Conservation (phyloP, 92 coral and sea anemone genomes). For the Actinostola sp. region DNA sequence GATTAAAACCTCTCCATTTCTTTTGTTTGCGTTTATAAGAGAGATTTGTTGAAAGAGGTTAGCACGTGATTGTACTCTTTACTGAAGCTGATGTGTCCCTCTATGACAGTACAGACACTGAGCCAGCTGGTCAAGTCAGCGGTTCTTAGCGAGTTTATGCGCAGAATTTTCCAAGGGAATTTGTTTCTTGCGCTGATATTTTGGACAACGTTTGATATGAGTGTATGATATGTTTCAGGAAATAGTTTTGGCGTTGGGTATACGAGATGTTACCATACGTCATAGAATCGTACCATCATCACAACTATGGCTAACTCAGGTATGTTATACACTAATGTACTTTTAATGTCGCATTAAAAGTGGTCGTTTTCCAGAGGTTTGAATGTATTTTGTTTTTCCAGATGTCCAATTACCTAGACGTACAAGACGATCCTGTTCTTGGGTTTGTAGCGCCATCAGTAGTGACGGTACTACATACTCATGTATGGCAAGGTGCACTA, state of each 20-base stretch:
- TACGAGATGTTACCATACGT: constrained; percentile 84
- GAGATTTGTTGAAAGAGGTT: too few relatives aligned
- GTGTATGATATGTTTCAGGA: constrained; percentile 61
- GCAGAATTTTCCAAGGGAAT: too few relatives aligned
- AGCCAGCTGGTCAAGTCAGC: too few relatives aligned
- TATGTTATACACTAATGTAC: too few relatives aligned
- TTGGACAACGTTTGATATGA: neutral
- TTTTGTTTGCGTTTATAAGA: too few relatives aligned
- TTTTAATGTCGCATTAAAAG: too few relatives aligned
- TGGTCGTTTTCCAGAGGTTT: too few relatives aligned
- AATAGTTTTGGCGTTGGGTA: constrained; percentile 80
- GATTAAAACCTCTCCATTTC: too few relatives aligned
- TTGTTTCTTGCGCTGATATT: neutral
- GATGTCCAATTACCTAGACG: constrained; percentile 85
- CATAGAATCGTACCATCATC: constrained; percentile 83
- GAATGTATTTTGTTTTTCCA: constrained; percentile 14
- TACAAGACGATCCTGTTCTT: constrained; percentile 84
- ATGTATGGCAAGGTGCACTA: constrained; percentile 85
- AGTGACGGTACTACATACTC: constrained; percentile 92
- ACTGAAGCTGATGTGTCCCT: too few relatives aligned
- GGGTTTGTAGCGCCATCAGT: constrained; percentile 96
- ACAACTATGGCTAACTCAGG: constrained; percentile 95
- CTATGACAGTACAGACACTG: too few relatives aligned
- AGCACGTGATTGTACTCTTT: too few relatives aligned
- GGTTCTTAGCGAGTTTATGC: too few relatives aligned